phyloP scores from a whole-genome alignment of 2,888 invertebrate species.

The Dendrolimus houi region DNA sequence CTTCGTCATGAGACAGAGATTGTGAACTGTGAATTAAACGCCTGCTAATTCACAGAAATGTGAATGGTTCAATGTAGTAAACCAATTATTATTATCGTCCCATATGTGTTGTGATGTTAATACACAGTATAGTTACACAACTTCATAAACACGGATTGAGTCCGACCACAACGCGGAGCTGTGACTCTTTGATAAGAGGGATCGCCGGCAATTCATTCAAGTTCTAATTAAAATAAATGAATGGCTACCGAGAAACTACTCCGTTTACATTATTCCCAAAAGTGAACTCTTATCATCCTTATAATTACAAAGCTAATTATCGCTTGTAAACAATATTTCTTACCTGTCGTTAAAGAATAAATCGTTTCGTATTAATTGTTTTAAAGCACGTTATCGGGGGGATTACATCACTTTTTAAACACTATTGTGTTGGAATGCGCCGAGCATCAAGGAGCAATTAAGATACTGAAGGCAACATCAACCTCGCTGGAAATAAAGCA shows the following conservation, averaged over 20 bases:
- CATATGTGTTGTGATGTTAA: slow-evolving; percentile 5
- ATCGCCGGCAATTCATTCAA: slow-evolving; percentile 52
- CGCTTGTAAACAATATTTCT: neutral
- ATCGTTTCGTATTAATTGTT: neutral
- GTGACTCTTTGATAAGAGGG: slow-evolving; percentile 41
- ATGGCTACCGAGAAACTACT: slow-evolving; percentile 25
- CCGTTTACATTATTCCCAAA: slow-evolving; percentile 4
- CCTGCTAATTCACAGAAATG: slow-evolving; percentile 6
- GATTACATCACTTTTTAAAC: slow-evolving; percentile 22
- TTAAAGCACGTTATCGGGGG: slow-evolving; percentile 11
- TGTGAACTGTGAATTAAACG: slow-evolving; percentile 2
- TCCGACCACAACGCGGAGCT: slow-evolving; percentile 22
- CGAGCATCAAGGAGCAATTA: slow-evolving; percentile 40
- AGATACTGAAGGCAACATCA: slow-evolving; percentile 40
- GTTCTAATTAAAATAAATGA: slow-evolving; percentile 51
- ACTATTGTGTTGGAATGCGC: slow-evolving; percentile 31
- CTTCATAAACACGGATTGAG: slow-evolving; percentile 28
- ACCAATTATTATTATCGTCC: slow-evolving; percentile 19
- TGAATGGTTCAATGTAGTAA: slow-evolving; percentile 14
- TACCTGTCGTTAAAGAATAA: neutral
- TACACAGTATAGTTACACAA: slow-evolving; percentile 14
- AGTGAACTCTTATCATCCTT: slow-evolving; percentile 5
- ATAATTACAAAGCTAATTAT: neutral
- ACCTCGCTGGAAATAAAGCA: slow-evolving; percentile 9
- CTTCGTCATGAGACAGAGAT: neutral